Percentiles rank a stretch among this genome's conserved stretches.
Evolutionary conservation across 2,888 invertebrate species (phyloP).

Genomic region (Tiliacea aurago): DNA sequence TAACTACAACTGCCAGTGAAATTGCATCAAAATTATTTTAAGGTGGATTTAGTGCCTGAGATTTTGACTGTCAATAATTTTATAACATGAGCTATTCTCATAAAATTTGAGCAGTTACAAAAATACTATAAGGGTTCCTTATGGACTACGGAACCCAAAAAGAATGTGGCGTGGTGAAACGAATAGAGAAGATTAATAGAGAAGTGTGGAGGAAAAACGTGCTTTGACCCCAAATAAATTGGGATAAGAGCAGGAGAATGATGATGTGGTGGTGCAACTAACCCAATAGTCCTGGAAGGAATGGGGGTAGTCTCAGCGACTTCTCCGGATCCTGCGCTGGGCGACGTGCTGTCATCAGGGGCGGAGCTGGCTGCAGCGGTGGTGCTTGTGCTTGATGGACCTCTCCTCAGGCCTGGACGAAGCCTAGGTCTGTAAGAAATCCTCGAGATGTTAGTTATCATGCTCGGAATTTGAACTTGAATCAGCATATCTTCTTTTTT

Average conservation of each 20-base stretch:
- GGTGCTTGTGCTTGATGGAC: constrained; percentile 75
- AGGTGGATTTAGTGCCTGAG: too few relatives aligned
- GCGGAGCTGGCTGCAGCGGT: constrained; percentile 77
- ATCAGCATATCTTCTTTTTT: too few relatives aligned
- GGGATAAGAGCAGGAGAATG: not conserved
- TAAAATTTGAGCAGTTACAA: not conserved
- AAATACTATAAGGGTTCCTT: too few relatives aligned
- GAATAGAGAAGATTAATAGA: too few relatives aligned
- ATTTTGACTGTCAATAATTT: not conserved
- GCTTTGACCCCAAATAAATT: not conserved
- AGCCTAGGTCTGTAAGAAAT: constrained; percentile 81
- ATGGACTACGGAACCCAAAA: too few relatives aligned
- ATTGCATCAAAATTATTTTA: not conserved
- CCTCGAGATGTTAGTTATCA: not conserved
- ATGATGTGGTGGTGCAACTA: constrained; percentile 30
- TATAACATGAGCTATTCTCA: not conserved
- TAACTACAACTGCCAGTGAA: not conserved
- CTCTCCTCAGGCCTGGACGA: constrained; percentile 84
- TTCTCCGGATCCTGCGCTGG: constrained; percentile 78
- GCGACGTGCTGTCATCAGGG: constrained; percentile 74
- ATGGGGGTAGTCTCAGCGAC: constrained; percentile 83
- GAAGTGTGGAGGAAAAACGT: not conserved
- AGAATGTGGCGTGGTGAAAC: not conserved
- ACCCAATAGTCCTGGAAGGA: constrained; percentile 83
- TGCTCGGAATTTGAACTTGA: not conserved